Conservation (phyloP, 2,888 invertebrate genomes). For the Cancer borealis region DNA sequence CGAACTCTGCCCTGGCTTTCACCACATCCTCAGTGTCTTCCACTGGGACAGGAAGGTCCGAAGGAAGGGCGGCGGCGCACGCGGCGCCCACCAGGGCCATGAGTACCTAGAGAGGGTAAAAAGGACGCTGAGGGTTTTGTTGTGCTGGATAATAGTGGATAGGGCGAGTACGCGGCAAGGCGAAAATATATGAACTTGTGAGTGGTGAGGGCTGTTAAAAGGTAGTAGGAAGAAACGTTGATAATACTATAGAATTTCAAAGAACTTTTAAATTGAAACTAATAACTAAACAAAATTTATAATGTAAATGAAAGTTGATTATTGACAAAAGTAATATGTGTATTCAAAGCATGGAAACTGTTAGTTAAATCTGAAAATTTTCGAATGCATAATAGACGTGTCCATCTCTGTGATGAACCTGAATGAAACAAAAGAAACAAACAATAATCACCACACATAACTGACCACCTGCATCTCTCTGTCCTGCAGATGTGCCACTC, state of each 20-base stretch:
- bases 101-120: conserved; percentile 41
- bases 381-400: not conserved
- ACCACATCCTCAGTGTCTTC: conserved; percentile 68
- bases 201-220: not conserved
- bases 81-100: conserved; percentile 64
- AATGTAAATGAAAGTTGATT: not conserved
- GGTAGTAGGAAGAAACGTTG: not conserved
- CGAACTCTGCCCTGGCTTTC: conserved; percentile 66
- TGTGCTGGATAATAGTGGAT: not conserved
- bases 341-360: not conserved
- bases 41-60: conserved; percentile 56
- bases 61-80: conserved; percentile 68
- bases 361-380: not conserved
- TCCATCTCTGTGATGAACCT: not conserved
- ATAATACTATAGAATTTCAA: not conserved
- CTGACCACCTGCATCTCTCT: not conserved
- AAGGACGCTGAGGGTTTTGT: not conserved
- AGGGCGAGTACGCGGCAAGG: not conserved
- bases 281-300: not conserved
- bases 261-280: no score
- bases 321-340: not conserved
- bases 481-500: not conserved
- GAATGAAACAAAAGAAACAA: not conserved
- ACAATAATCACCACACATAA: not conserved
- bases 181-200: not conserved